A percentile compares a stretch with the other conserved stretches of the same genome.
Evolutionary conservation across 1,140 invertebrate species (phyloP).

Genomic region (Papilio glaucus): DNA sequence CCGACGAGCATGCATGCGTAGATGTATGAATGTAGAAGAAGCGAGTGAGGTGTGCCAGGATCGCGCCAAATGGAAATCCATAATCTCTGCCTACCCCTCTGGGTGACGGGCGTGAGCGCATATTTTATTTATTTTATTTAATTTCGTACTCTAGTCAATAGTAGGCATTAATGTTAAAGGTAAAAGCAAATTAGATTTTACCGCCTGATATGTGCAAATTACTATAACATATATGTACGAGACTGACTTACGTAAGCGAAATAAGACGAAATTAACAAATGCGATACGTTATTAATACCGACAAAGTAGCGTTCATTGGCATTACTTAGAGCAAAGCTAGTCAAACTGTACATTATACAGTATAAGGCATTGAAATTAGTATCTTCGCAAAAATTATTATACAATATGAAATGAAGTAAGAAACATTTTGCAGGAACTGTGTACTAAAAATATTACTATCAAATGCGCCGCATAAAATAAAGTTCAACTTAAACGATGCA

Average conservation of each 20-base stretch:
- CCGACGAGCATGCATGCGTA: no score
- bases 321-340: neutral
- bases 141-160: no score
- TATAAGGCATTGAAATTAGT: neutral
- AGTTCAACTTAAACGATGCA: neutral
- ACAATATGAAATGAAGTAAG: neutral
- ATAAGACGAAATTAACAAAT: slow-evolving; percentile 12
- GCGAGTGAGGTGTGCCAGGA: no score
- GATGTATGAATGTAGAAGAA: no score
- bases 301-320: neutral
- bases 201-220: neutral
- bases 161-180: no score
- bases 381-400: neutral
- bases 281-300: slow-evolving; percentile 13
- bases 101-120: no score
- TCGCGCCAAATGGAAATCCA: no score
- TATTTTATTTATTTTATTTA: no score
- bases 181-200: slow-evolving; percentile 1
- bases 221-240: neutral
- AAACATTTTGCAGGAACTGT: neutral
- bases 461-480: neutral
- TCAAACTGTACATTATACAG: neutral
- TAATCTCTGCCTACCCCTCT: no score
- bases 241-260: neutral
- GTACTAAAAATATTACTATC: neutral